Evolutionary conservation across 2,888 invertebrate genomes (phyloP), one percentile per base, ranked within the genome.

Genomic region (Ptilodon capucinus): DNA sequence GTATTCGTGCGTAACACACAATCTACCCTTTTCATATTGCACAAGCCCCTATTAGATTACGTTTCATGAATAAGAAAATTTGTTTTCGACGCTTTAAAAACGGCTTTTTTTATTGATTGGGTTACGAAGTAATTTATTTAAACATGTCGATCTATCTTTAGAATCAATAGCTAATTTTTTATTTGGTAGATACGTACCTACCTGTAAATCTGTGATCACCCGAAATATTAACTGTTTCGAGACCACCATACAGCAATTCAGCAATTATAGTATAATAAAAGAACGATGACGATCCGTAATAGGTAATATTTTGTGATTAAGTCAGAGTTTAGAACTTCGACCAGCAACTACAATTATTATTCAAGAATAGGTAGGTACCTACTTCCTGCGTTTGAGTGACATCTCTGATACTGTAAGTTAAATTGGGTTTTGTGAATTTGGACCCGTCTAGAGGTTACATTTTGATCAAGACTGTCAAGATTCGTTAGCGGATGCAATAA

Each of bases 11-110:
- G 48, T 48, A 40, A 40, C 46, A 53, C 54, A 44, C 54, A 54
- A 56, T 61, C 54, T 40, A 51, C 54, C 54, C 57, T 50, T 49
- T 54, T 50, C 58, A 50, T 51, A 54, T 51, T 54, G 46, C 38
- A 39, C n/a, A n/a, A n/a, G n/a, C n/a, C n/a, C 23, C 23, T 23
- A 23, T 23, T 39, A 13, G 18, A 11, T 41, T 41, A 50, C 42
- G 45, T 44, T 45, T 40, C 52, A 48, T 60, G 54, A 57, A 61
- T 61, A 61, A 48, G 46, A 47, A 55, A 64, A 42, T 47, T 52
- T 34, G 48, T 51, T 52, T 44, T 42, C 35, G 43, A 56, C 46
- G 50, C 44, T 46, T 56, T 54, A 46, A 45, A 49, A 49, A 40
- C 41, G 21, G 35, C 42, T 46, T 39, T 38, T 16, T 38, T 11